Percentiles rank a stretch among this genome's conserved stretches.
Evolutionary conservation across 2,888 invertebrate species (phyloP).

Genomic region (Thera britannica): DNA sequence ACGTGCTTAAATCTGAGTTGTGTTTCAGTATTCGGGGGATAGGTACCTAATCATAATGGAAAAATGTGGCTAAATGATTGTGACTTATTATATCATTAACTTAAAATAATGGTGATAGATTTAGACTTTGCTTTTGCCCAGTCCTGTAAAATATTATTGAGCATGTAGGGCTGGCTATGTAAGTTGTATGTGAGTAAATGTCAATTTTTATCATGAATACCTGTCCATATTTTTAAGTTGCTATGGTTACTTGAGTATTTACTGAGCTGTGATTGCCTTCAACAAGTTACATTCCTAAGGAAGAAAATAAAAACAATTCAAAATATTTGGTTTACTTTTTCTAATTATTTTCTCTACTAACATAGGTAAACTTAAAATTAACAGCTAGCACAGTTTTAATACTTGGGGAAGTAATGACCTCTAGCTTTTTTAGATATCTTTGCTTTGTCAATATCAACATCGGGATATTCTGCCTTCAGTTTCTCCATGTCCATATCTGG

Average conservation of each 20-base stretch:
- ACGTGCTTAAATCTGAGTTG: too few species aligned
- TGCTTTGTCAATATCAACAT: slow-evolving; percentile 89
- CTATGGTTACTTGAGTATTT: background rate
- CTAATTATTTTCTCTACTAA: slow-evolving; percentile 4
- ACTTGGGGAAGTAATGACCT: slow-evolving; percentile 86
- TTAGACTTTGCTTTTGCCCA: too few species aligned
- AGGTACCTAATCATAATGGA: background rate
- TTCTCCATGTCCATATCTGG: slow-evolving; percentile 90
- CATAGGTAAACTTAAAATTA: slow-evolving; percentile 5
- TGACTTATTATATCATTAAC: too few species aligned
- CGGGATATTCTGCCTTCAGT: slow-evolving; percentile 89
- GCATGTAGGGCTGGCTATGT: too few species aligned
- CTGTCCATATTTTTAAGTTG: background rate
- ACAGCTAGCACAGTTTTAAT: slow-evolving; percentile 46
- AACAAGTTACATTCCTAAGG: background rate
- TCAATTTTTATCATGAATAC: too few species aligned
- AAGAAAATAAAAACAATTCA: slow-evolving; percentile 11
- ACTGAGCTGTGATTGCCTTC: background rate
- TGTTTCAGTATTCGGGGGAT: too few species aligned
- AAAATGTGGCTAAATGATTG: too few species aligned
- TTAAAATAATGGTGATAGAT: too few species aligned
- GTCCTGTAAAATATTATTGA: too few species aligned
- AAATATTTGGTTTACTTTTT: slow-evolving; percentile 8
- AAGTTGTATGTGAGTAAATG: too few species aligned
- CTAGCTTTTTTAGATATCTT: slow-evolving; percentile 82